Evolutionary conservation across 2,797 vertebrate genomes (phyloP), one percentile per base, ranked within the genome.

Genomic region (Coendou prehensilis): DNA sequence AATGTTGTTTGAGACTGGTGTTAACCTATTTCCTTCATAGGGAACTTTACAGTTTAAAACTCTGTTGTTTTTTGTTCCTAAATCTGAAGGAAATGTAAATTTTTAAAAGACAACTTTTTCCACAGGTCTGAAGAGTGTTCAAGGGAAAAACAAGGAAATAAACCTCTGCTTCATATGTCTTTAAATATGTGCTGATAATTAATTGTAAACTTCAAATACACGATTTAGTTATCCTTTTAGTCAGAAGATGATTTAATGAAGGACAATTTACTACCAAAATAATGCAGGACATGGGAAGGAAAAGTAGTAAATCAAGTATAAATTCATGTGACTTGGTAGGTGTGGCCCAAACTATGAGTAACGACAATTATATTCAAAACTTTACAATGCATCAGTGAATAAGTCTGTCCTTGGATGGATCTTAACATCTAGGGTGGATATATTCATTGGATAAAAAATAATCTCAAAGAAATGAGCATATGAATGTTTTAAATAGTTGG

Each of bases 11-110:
- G 41, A 64, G 73, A 13, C 30, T 91, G 0, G 33, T 87, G 3
- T 82, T 91, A 80, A 76, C 45, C 82, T 85, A 1, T 67, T 97
- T 96, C 89, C 89, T 96, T 59, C 86, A 54, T 15, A 37, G 78
- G 89, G n/a, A 93, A 89, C 64, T 84, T 93, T 59, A 64, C 47
- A 78, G 18, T 64, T 75, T 89, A 86, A 89, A 96, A 56, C 61
- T 45, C n/a, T 9, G 1, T 85, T 61, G 57, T 82, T 47, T 79
- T 2, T 78, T 97, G 52, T 67, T 81, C 33, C 71, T 82, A 91
- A 87, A 91, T 14, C 76, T 82, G 59, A 96, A 87, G 30, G 9
- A 95, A 76, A 93, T 9, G 30, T 11, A 71, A 37, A 83, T 17
- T 76, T 90, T 82, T 88, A 67, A 95, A 93, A 91, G 33, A 22